Percentiles rank a stretch among this genome's conserved stretches.
phyloP scores from a whole-genome alignment of 2,888 invertebrate genomes.

The Melitaea athalia region DNA sequence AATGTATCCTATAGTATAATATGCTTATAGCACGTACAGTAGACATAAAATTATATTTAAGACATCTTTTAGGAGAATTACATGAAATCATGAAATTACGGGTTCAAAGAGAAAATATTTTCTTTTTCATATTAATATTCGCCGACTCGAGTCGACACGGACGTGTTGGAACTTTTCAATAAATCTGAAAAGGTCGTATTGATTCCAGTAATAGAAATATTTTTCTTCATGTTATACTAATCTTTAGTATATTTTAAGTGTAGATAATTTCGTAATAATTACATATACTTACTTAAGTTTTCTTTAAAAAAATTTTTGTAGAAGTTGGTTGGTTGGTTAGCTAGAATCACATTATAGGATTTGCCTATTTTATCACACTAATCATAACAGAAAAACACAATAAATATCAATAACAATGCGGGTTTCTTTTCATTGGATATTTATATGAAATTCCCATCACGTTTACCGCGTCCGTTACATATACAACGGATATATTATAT shows the following conservation, averaged over 20 bases:
- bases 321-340: too few species aligned
- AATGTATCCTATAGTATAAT: neutral
- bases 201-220: conserved; percentile 23
- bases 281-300: too few species aligned
- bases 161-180: conserved; percentile 26
- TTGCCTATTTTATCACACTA: too few species aligned
- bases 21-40: neutral
- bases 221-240: conserved; percentile 9
- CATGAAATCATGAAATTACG: conserved; percentile 17
- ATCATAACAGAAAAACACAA: too few species aligned
- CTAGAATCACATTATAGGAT: too few species aligned
- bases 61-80: conserved; percentile 16
- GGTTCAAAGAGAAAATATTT: conserved; percentile 23
- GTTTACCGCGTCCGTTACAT: too few species aligned
- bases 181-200: conserved; percentile 28
- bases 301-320: too few species aligned
- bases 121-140: conserved; percentile 21
- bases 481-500: too few species aligned
- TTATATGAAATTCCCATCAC: too few species aligned
- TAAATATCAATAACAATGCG: too few species aligned
- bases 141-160: conserved; percentile 12
- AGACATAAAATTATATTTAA: conserved; percentile 9
- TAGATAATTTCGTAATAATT: neutral
- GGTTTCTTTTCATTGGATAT: too few species aligned
- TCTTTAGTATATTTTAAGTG: neutral